These are phyloP conservation scores for Coelopa pilipes DNA, from an alignment of 2,888 invertebrate species.

Conservation along the genomic window DNA sequence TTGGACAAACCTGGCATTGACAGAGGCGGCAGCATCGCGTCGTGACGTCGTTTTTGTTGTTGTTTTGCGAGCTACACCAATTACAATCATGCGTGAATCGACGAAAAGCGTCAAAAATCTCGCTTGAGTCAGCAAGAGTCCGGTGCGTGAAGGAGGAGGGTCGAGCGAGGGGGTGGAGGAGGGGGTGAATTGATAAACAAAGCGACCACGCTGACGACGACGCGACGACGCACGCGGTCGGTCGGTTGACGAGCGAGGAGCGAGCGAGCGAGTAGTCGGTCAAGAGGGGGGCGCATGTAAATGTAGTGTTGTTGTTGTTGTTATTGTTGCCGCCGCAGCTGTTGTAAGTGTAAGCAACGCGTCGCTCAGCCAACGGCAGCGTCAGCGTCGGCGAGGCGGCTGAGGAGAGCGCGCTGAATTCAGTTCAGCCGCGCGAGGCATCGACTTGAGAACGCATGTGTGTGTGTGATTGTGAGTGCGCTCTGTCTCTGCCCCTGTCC, in stretches of 20 bases:
- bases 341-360: constrained; percentile 10
- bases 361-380: background rate
- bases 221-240: background rate
- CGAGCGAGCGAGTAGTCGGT: background rate
- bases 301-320: background rate
- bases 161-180: too few species aligned
- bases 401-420: constrained; percentile 1
- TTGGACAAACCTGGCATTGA: too few species aligned
- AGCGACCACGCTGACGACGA: background rate
- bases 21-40: too few species aligned
- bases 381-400: background rate
- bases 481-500: background rate
- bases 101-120: too few species aligned
- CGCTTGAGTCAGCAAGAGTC: too few species aligned
- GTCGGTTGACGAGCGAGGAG: background rate
- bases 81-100: background rate
- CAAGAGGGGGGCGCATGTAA: constrained; percentile 1
- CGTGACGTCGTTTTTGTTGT: too few species aligned
- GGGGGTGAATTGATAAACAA: constrained; percentile 4
- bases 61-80: too few species aligned
- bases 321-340: constrained; percentile 44
- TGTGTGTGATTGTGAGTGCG: background rate
- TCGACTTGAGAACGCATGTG: background rate
- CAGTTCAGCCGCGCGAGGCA: constrained; percentile 15
- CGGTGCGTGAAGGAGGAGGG: too few species aligned